Conservation (phyloP, 2,113 vertebrate genomes). For the Electrona antarctica region DNA sequence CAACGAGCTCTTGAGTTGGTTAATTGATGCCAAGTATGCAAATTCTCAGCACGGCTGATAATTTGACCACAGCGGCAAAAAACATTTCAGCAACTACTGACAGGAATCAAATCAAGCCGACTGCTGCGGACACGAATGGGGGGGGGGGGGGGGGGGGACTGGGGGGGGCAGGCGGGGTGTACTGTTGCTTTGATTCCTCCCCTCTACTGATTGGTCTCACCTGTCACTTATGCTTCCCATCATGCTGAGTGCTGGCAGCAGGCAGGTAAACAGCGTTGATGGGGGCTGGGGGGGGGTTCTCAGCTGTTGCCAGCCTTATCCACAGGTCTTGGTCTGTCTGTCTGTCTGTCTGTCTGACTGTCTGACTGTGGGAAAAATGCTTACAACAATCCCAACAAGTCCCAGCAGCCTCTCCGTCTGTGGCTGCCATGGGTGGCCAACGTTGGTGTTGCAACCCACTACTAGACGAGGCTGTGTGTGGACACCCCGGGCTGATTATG, state of each 20-base stretch:
- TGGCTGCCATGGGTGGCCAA: slow-evolving; percentile 3
- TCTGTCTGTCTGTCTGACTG: not conserved
- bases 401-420: not conserved
- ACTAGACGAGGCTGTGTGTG: not conserved
- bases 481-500: slow-evolving; percentile 4
- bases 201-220: slow-evolving; percentile 30
- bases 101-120: not conserved
- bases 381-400: not conserved
- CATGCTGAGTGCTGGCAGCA: slow-evolving; percentile 39
- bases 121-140: too few relatives aligned
- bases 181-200: slow-evolving; percentile 25
- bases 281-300: not conserved
- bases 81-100: slow-evolving; percentile 24
- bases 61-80: slow-evolving; percentile 20
- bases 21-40: slow-evolving; percentile 49
- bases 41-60: slow-evolving; percentile 32
- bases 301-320: slow-evolving; percentile 24
- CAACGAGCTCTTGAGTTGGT: slow-evolving; percentile 34
- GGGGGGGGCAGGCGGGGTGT: not conserved
- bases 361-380: slow-evolving; percentile 9
- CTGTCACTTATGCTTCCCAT: slow-evolving; percentile 53
- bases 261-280: slow-evolving; percentile 43
- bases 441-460: slow-evolving; percentile 1
- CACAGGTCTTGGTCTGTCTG: not conserved
- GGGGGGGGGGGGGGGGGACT: too few relatives aligned